phyloP scores from a whole-genome alignment of 2,797 vertebrate genomes.

The Artibeus jamaicensis region DNA sequence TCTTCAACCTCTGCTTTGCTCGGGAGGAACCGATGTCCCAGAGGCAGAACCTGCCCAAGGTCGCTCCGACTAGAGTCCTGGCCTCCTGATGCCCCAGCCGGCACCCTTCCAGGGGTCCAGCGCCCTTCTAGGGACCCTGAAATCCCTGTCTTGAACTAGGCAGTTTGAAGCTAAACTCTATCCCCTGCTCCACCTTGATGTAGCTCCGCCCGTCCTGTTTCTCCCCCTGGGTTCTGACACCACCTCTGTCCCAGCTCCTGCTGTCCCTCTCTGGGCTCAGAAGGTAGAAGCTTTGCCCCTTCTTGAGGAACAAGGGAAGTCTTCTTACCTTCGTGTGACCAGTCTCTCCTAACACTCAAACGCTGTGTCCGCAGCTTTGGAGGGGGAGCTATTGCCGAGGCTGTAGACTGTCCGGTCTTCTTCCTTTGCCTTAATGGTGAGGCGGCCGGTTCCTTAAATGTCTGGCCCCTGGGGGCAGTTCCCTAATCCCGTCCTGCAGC shows the following conservation, averaged over 20 bases:
- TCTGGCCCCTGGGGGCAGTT: neutral
- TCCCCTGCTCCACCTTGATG: fast-evolving
- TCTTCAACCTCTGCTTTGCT: neutral
- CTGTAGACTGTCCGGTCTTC: neutral
- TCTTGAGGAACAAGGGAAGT: neutral
- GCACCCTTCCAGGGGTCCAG: neutral
- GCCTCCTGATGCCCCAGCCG: neutral
- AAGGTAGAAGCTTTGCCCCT: neutral
- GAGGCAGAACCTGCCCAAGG: neutral
- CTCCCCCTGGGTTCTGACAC: neutral
- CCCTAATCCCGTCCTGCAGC: slow-evolving; percentile 2
- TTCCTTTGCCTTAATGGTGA: neutral
- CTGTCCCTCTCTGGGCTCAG: neutral
- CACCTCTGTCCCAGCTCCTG: neutral
- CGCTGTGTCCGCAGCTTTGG: neutral
- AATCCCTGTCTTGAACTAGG: neutral
- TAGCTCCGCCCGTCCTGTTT: neutral
- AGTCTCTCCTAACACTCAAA: neutral
- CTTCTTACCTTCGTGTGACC: neutral
- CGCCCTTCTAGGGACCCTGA: neutral
- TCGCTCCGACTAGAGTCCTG: neutral
- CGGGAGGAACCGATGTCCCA: neutral
- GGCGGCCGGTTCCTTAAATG: slow-evolving; percentile 4
- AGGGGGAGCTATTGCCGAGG: neutral
- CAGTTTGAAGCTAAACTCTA: neutral